Percentiles rank a stretch among this genome's conserved stretches.
Conservation (phyloP, 2,113 vertebrate genomes). For the Petrocephalus microphthalmus region DNA sequence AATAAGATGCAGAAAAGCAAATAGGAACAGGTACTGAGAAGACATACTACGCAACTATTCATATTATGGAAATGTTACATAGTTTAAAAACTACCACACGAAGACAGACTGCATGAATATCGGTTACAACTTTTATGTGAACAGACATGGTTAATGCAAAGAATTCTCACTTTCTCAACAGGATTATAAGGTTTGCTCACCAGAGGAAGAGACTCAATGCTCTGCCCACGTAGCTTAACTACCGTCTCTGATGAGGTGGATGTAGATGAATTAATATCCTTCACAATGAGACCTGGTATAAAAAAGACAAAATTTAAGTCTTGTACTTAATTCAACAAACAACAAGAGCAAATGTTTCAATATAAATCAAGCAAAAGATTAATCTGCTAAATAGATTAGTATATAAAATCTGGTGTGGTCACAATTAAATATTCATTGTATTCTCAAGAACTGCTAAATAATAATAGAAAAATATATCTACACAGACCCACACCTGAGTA, state of each 20-base stretch:
- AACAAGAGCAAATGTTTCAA: background rate
- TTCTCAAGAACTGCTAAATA: background rate
- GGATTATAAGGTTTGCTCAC: slow-evolving; percentile 46
- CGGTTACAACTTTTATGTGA: background rate
- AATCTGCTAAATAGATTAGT: background rate
- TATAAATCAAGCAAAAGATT: background rate
- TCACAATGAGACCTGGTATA: slow-evolving; percentile 82
- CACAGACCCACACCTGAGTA: slow-evolving; percentile 73
- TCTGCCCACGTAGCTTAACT: slow-evolving; percentile 91
- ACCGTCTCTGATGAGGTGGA: slow-evolving; percentile 96
- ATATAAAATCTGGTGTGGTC: background rate
- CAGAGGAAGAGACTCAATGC: slow-evolving; percentile 93
- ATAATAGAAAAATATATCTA: background rate
- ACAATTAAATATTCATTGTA: background rate
- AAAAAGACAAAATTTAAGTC: slow-evolving; percentile 5
- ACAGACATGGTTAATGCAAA: background rate
- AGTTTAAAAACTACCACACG: background rate
- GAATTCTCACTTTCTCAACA: background rate
- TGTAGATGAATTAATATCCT: slow-evolving; percentile 89
- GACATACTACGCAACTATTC: background rate
- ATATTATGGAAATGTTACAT: background rate
- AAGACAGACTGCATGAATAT: background rate
- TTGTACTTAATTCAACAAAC: background rate
- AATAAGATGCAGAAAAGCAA: background rate
- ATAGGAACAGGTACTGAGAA: background rate